These are phyloP conservation scores for Helogale parvula DNA, from an alignment of 2,113 vertebrate genomes.

Conservation along the genomic window DNA sequence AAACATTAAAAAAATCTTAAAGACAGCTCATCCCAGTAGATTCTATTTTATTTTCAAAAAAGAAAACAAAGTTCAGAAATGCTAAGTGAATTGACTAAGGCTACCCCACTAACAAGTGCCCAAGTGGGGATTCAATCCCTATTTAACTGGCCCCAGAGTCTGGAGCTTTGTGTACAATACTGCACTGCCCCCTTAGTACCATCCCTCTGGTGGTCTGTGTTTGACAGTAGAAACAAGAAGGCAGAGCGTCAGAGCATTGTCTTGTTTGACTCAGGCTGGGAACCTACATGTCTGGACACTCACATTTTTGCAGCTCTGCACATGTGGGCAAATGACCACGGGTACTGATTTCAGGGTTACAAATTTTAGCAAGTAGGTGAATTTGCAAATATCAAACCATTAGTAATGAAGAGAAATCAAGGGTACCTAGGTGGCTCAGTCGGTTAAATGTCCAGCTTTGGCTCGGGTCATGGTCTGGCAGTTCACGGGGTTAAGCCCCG, in stretches of 20 bases:
- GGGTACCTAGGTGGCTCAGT: no score
- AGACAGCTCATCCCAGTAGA: not conserved
- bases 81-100: not conserved
- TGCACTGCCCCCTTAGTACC: rapidly evolving
- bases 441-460: no score
- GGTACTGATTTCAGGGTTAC: not conserved
- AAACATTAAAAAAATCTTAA: not conserved
- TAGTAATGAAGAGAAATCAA: no score
- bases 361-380: not conserved
- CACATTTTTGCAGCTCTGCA: not conserved
- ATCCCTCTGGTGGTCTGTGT: not conserved
- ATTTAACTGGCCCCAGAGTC: not conserved
- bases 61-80: not conserved
- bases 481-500: no score
- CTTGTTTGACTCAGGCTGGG: not conserved
- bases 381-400: not conserved
- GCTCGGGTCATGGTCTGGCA: no score
- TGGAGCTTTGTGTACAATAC: not conserved
- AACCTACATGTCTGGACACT: not conserved
- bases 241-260: not conserved
- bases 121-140: not conserved
- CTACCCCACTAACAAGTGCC: not conserved
- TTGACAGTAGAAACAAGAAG: not conserved
- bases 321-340: no score
- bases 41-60: not conserved